Percentiles rank a stretch among this genome's conserved stretches.
Conservation (phyloP, 2,888 invertebrate species). For the Boloria selene region DNA sequence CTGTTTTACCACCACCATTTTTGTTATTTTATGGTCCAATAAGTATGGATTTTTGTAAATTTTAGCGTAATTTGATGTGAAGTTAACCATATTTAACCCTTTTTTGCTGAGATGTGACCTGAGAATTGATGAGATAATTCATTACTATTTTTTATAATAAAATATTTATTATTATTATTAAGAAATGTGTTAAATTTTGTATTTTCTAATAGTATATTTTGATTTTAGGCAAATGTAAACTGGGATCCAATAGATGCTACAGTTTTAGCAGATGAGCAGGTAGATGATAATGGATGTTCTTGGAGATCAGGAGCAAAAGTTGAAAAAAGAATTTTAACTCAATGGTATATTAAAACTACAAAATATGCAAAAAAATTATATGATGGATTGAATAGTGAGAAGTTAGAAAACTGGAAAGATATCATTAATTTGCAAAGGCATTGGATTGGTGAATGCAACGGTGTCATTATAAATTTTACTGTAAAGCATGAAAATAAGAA, state of each 20-base stretch:
- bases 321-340: conserved; percentile 92
- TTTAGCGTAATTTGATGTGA: too few relatives aligned
- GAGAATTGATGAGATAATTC: too few relatives aligned
- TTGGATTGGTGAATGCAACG: conserved; percentile 95
- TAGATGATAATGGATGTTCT: conserved; percentile 93
- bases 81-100: too few relatives aligned
- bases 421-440: conserved; percentile 92
- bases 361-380: conserved; percentile 87
- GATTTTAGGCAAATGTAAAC: conserved; percentile 90
- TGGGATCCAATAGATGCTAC: conserved; percentile 99
- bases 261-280: conserved; percentile 98
- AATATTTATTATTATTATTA: too few relatives aligned
- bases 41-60: too few relatives aligned
- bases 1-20: too few relatives aligned
- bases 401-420: conserved; percentile 91
- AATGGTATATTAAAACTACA: conserved; percentile 98
- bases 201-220: background rate
- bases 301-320: conserved; percentile 99
- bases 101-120: too few relatives aligned
- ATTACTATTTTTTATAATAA: too few relatives aligned
- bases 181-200: background rate
- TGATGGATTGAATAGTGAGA: conserved; percentile 87
- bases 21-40: too few relatives aligned
- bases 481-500: conserved; percentile 57
- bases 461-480: conserved; percentile 87